Evolutionary conservation across 1,140 invertebrate species (phyloP).

Genomic region (Rhizoglyphus robini): DNA sequence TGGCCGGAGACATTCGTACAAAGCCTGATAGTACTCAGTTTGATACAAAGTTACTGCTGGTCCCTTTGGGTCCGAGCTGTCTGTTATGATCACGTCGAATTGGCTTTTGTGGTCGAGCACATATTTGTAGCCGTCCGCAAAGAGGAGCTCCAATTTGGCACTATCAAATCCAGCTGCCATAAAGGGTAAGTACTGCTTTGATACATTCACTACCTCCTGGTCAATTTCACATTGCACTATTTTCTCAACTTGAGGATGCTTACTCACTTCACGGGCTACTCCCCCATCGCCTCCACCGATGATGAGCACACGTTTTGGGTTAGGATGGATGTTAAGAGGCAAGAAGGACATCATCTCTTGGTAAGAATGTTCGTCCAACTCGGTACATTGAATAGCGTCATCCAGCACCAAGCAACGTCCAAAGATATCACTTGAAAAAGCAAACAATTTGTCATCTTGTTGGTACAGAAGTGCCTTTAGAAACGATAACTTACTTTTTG

Average conservation of each 20-base stretch:
- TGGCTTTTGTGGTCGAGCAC: constrained; percentile 67
- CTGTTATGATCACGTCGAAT: constrained; percentile 96
- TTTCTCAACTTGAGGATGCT: constrained; percentile 73
- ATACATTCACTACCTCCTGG: constrained; percentile 71
- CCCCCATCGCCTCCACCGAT: constrained; percentile 96
- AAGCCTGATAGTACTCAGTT: constrained; percentile 71
- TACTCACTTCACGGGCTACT: constrained; percentile 81
- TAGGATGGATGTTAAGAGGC: constrained; percentile 75
- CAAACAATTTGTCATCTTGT: background rate
- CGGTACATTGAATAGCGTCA: constrained; percentile 91
- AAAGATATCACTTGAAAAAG: constrained; percentile 54
- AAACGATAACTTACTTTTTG: constrained; percentile 52
- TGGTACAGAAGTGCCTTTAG: too few species aligned
- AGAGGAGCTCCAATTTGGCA: constrained; percentile 64
- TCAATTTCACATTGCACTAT: constrained; percentile 94
- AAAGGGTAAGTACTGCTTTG: constrained; percentile 73
- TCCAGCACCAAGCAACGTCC: constrained; percentile 81
- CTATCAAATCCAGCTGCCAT: constrained; percentile 73
- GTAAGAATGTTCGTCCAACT: constrained; percentile 92
- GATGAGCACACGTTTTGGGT: constrained; percentile 68
- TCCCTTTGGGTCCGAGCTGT: constrained; percentile 56
- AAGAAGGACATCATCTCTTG: constrained; percentile 97
- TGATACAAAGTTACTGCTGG: constrained; percentile 51
- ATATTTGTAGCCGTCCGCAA: constrained; percentile 90
- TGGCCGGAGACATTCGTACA: constrained; percentile 64